A percentile compares a stretch with the other conserved stretches of the same genome.
These are phyloP conservation scores for Sphyrna mokarran DNA, from an alignment of 2,113 vertebrate species.

Conservation along the genomic window DNA sequence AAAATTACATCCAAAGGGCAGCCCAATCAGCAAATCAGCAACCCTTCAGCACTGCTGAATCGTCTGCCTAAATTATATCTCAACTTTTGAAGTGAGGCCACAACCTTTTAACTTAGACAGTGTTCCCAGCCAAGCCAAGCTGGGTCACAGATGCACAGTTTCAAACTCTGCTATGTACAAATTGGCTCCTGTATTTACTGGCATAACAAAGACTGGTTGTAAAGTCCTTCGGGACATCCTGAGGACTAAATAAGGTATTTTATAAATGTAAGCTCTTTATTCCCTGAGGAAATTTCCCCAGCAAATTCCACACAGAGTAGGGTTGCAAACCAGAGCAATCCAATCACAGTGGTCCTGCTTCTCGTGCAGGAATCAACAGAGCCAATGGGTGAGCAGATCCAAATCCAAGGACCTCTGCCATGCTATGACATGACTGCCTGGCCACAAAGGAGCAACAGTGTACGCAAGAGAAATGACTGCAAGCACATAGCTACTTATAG, in stretches of 20 bases:
- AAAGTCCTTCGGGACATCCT: not conserved
- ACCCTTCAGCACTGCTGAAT: too few species aligned
- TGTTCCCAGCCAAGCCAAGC: not conserved
- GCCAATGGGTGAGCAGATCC: not conserved
- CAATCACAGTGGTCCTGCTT: not conserved
- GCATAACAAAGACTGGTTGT: not conserved
- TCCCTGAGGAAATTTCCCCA: not conserved
- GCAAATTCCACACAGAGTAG: not conserved
- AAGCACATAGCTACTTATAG: not conserved
- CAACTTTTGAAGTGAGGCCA: not conserved
- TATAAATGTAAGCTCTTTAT: not conserved
- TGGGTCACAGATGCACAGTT: not conserved
- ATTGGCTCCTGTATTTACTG: not conserved
- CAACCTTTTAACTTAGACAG: not conserved
- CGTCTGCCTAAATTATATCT: too few species aligned
- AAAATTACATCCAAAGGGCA: too few species aligned
- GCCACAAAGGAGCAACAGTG: not conserved
- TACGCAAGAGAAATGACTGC: not conserved
- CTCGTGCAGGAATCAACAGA: not conserved
- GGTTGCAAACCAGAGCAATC: not conserved
- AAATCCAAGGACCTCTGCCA: not conserved
- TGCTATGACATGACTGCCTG: not conserved
- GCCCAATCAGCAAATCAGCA: too few species aligned
- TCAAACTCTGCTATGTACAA: not conserved
- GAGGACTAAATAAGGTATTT: not conserved